Evolutionary conservation across 2,888 invertebrate species (phyloP), one percentile per base, ranked within the genome.

Genomic region (Agrotis ipsilon): DNA sequence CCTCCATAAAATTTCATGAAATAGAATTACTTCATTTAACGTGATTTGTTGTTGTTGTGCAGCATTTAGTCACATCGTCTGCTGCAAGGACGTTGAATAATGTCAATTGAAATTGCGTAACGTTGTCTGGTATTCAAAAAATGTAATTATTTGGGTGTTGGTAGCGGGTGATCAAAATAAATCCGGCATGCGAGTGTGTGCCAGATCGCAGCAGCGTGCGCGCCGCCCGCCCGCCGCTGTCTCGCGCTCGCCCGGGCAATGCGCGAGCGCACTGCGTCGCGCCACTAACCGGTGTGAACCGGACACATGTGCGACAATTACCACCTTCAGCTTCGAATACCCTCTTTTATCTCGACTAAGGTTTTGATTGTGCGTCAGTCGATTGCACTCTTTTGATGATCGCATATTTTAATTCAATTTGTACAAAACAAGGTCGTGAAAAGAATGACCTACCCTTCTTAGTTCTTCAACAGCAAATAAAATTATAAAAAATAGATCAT

Each of bases 81-180:
- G 58, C 72, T 62, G 68, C 77, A 82, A 84, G 78, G 83, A 86
- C 79, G 80, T 77, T 66, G 39, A 72, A 81, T 75, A 78, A 78
- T 90, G 90, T 91, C 90, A 91, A 90, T 90, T 87, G 86, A 85
- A 86, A 78, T 90, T 90, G 85, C 89, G 88, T 90, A 90, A 91
- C 79, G 78, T 85, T 82, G 93, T 94, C 93, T 94, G 94, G 94
- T 93, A 94, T 94, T 92, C 89, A 86, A 91, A 92, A 92, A 93
- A 94, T 94, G 78, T 90, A 87, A 92, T 93, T 92, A 93, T 94
- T 92, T 90, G 89, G 87, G 88, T 90, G 92, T 90, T 87, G 82
- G 87, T 84, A 82, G 90, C 88, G 86, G 80, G 88, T 87, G 88
- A 91, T 93, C 89, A 90, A 94, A 94, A 94, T 94, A 94, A 94